Evolutionary conservation across 1,140 invertebrate genomes (phyloP), one percentile per base, ranked within the genome.

Genomic region (Drosophila nikananu): DNA sequence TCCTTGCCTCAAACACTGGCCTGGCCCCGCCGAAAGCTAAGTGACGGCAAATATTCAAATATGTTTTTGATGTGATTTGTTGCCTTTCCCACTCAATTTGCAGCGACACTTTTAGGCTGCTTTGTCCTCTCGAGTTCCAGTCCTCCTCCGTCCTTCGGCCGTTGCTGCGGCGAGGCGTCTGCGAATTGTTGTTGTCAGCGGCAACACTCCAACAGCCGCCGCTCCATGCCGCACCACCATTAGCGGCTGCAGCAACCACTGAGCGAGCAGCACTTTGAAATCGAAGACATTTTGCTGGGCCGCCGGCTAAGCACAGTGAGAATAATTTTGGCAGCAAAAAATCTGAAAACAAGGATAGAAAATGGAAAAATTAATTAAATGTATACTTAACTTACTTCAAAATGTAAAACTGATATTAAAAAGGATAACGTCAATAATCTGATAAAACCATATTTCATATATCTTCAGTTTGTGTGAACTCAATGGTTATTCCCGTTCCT

Each of bases 51-150:
- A 90, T 90, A 90, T 90, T 90, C 86, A 90, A 90, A 90, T 90
- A 90, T 90, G 86, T 90, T 90, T 90, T 90, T 90, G 86, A 90
- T 90, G 86, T 90, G 86, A 90, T 90, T 86, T 91, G 86, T 89
- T 82, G 75, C 78, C 78, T 81, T 78, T 80, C 70, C 78, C 86
- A 90, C 77, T 79, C 86, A 84, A 82, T 86, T 86, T 81, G 70
- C 62, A 61, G 78, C 67, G 78, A 75, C 74, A 71, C 73, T 87
- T 80, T 83, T 80, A 52, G 83, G 76, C 83, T 63, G 75, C 65
- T 70, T 77, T 78, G 48, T 78, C 46, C 48, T 80, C 46, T 61
- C 46, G 48, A 58, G n/a, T 39, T 51, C 52, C 64, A 67, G 30
- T 39, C 54, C 52, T 39, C 54, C 52, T 55, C 6, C 21, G 21